These are phyloP conservation scores for Pentamera pediparva DNA, from an alignment of 53 echinoderm and acorn worm genomes.

Conservation along the genomic window DNA sequence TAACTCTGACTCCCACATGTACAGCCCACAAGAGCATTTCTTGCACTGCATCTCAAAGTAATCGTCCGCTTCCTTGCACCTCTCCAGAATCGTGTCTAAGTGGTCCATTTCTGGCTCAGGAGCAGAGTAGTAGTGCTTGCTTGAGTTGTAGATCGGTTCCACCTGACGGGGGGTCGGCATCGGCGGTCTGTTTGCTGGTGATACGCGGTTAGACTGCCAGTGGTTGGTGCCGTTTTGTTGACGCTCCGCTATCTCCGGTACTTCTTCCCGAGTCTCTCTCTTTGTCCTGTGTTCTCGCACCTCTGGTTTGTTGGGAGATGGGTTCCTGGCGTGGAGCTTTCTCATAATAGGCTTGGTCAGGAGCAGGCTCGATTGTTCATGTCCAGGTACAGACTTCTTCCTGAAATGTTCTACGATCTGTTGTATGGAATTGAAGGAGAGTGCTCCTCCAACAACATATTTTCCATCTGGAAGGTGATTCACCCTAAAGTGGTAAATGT, in stretches of 20 bases:
- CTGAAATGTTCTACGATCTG: conserved; percentile 7
- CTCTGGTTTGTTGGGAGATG: neutral
- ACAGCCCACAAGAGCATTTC: conserved; percentile 82
- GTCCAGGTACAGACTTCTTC: conserved; percentile 19
- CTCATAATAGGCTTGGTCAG: conserved; percentile 19
- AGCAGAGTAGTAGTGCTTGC: conserved; percentile 58
- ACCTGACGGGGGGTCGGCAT: conserved; percentile 53
- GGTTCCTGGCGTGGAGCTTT: neutral
- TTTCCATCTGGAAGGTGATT: conserved; percentile 15
- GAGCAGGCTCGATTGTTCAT: conserved; percentile 4
- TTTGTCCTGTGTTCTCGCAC: too few species aligned
- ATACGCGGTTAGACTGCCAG: neutral
- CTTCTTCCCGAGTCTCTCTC: too few species aligned
- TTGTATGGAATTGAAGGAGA: conserved; percentile 14
- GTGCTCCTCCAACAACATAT: conserved; percentile 4
- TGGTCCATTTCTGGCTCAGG: conserved; percentile 52
- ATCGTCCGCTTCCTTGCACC: conserved; percentile 58
- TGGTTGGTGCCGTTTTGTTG: too few species aligned
- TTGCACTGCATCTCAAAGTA: conserved; percentile 39
- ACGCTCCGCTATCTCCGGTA: neutral
- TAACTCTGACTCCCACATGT: conserved; percentile 67
- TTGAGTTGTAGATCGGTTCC: conserved; percentile 44
- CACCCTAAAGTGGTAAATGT: conserved; percentile 29
- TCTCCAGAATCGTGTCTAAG: conserved; percentile 50
- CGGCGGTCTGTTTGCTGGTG: conserved; percentile 43